A percentile compares a stretch with the other conserved stretches of the same genome.
phyloP scores from a whole-genome alignment of 2,888 invertebrate species.

The Pecten maximus region DNA sequence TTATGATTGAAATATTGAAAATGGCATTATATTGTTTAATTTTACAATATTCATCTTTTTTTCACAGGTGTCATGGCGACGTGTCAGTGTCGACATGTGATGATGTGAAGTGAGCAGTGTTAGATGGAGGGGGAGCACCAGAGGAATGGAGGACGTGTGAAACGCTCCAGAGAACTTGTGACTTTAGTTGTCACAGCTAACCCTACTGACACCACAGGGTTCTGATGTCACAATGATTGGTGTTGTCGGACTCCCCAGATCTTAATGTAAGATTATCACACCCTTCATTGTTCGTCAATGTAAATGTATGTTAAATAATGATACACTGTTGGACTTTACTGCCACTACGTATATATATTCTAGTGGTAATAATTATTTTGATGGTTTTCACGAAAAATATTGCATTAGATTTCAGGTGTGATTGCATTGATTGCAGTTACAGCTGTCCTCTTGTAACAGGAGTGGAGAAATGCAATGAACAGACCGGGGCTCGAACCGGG shows the following conservation, averaged over 20 bases:
- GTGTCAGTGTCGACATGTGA: not conserved
- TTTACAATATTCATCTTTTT: not conserved
- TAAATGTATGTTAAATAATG: too few species aligned
- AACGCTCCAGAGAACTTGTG: not conserved
- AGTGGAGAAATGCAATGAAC: too few species aligned
- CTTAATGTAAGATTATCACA: not conserved
- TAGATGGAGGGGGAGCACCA: not conserved
- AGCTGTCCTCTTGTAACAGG: too few species aligned
- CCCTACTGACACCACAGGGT: not conserved
- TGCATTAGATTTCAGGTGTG: too few species aligned
- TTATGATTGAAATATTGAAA: not conserved
- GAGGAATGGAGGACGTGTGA: not conserved
- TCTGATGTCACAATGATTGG: not conserved
- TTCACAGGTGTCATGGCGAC: not conserved
- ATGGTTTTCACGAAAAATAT: too few species aligned
- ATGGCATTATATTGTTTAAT: constrained; percentile 5
- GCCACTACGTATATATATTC: too few species aligned
- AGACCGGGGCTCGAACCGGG: too few species aligned
- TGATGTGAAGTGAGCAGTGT: not conserved
- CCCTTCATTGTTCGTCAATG: too few species aligned
- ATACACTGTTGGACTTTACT: too few species aligned
- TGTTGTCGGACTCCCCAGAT: not conserved
- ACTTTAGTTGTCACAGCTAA: not conserved
- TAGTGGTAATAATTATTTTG: too few species aligned
- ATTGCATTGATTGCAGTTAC: too few species aligned